phyloP scores from a whole-genome alignment of 2,888 invertebrate species.

The Synanthedon formicaeformis region DNA sequence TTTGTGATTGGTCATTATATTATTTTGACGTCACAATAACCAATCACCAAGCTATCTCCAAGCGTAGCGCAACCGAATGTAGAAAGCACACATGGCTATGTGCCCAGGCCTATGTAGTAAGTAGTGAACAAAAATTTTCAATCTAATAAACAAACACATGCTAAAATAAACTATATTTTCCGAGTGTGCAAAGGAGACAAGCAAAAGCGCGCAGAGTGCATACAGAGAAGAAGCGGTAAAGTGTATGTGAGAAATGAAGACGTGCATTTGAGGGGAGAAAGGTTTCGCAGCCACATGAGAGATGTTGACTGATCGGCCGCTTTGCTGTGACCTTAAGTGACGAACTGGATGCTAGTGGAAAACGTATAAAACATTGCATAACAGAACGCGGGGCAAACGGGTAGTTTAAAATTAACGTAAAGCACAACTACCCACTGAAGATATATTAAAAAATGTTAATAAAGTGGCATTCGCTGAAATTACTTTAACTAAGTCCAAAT shows the following conservation, averaged over 20 bases:
- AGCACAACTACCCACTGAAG: not conserved
- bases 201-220: conserved; percentile 12
- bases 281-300: conserved; percentile 63
- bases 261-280: conserved; percentile 37
- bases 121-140: not conserved
- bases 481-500: too few relatives aligned
- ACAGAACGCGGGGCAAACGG: too few relatives aligned
- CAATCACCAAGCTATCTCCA: too few relatives aligned
- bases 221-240: conserved; percentile 13
- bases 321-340: conserved; percentile 14
- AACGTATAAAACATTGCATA: not conserved
- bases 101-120: too few relatives aligned
- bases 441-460: too few relatives aligned
- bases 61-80: too few relatives aligned
- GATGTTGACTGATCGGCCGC: conserved; percentile 52
- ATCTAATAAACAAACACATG: not conserved
- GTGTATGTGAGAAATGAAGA: conserved; percentile 30
- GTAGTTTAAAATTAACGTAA: too few relatives aligned
- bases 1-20: too few relatives aligned
- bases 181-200: not conserved
- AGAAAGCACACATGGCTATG: too few relatives aligned
- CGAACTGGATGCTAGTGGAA: conserved; percentile 6
- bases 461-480: too few relatives aligned
- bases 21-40: too few relatives aligned
- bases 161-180: not conserved